Base-by-base conservation (phyloP, 1,140 invertebrate genomes). In the Leptinotarsa lineolata region DNA sequence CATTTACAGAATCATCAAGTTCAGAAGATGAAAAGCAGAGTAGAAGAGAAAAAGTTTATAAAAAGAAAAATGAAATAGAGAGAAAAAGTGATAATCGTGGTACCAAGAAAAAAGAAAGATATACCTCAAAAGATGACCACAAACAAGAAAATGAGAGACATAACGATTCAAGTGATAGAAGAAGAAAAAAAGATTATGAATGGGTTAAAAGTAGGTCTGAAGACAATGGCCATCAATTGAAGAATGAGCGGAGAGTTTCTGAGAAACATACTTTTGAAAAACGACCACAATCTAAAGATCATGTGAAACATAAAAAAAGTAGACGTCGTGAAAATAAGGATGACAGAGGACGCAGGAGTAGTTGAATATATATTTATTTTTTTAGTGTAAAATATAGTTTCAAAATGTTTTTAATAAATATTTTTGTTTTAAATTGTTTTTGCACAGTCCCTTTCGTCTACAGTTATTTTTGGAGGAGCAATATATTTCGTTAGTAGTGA, bases 401-500 rank as follows among this genome's bases (percentile, higher is more conserved):
- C 5, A 58, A 12, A 20, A 45, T 68, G n/a, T 68, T n/a, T 18
- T 44, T 39, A 18, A 16, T 64, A 39, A 70, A 70, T 22, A 63
- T 15, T 24, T 22, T 11, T 61, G 15, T 66, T 58, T 72, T 72
- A 44, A 1, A 46, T 64, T 58, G 59, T 48, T 20, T 70, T 48
- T 20, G 4, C 65, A 48, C 76, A 76, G 39, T 76, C 72, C 21
- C 70, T 70, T 68, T 76, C 75, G 63, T 76, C 75, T 20, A 76
- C 72, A 6, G 8, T 21, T 11, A 76, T 68, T 72, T 63, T 76
- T 15, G 67, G 59, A 59, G 18, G 60, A 20, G 30, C 70, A 65
- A 70, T 68, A 44, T 76, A 61, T 15, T 74, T 71, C 39, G 78
- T 54, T 63, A 83, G 22, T 48, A 83, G 16, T 18, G 73, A 71